Percentiles rank a stretch among this genome's conserved stretches.
phyloP scores from a whole-genome alignment of 2,888 invertebrate species.

The Volucella bombylans region DNA sequence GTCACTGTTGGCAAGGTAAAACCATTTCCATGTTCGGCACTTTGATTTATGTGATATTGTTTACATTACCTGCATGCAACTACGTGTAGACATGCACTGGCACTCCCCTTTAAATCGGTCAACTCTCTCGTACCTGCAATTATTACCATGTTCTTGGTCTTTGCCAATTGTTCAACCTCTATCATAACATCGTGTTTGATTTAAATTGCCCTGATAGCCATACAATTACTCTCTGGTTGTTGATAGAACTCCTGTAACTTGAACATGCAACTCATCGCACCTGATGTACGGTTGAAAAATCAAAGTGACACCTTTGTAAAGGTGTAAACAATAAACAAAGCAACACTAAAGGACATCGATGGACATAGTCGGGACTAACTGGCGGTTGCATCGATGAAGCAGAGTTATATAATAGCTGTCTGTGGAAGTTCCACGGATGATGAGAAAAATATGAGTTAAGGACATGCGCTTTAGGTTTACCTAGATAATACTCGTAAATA shows the following conservation, averaged over 20 bases:
- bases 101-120: slow-evolving; percentile 27
- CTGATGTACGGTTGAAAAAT: neutral
- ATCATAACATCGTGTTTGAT: slow-evolving; percentile 7
- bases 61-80: slow-evolving; percentile 13
- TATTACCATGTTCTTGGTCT: neutral
- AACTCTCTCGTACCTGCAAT: slow-evolving; percentile 3
- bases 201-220: slow-evolving; percentile 8
- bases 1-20: slow-evolving; percentile 31
- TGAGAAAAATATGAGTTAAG: neutral
- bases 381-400: slow-evolving; percentile 34
- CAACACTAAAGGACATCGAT: slow-evolving; percentile 14
- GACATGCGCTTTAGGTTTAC: slow-evolving; percentile 11
- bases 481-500: neutral
- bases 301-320: neutral
- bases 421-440: slow-evolving; percentile 4
- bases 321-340: slow-evolving; percentile 31
- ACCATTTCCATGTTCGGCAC: slow-evolving; percentile 24
- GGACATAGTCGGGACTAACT: slow-evolving; percentile 35
- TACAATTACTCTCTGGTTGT: neutral
- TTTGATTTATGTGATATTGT: slow-evolving; percentile 34
- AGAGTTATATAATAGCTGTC: slow-evolving; percentile 72
- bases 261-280: slow-evolving; percentile 23
- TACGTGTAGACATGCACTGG: slow-evolving; percentile 19
- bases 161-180: slow-evolving; percentile 7
- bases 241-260: neutral